Evolutionary conservation across 2,113 vertebrate genomes (phyloP), one percentile per base, ranked within the genome.

Genomic region (Colinus virginianus): DNA sequence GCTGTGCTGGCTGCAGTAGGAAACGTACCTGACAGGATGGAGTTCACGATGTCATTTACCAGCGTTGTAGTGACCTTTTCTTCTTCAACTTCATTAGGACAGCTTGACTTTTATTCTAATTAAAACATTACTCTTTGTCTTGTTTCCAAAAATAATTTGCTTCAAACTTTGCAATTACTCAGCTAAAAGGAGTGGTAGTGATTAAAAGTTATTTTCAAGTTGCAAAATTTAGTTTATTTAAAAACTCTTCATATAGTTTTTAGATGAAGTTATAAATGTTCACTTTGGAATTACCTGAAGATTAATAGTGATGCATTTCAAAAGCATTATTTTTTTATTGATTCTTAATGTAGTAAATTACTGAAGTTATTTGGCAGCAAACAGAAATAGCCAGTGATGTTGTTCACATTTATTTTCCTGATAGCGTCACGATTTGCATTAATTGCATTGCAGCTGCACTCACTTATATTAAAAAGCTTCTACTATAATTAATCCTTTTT

Each of bases 301-400:
- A 98, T 98, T 98, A 98, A 99, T 99, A 98, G 98, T 97, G 97
- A 97, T 98, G 98, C 97, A 98, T 99, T 98, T 98, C 98, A 98
- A 98, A 98, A 97, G 98, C 98, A 98, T 99, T 99, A 99, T 98
- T 98, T 99, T 98, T 99, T 98, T 99, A 99, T 99, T 98, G 99
- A 99, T 99, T 99, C 98, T 99, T 99, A 99, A 99, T 99, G 99
- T 98, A 98, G 98, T 99, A 99, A 99, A 99, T 99, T 99, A 99
- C 98, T 96, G 97, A 98, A 98, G 98, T 98, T 98, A 98, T 97
- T 99, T 99, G 99, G 99, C 99, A 99, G 98, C 98, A 97, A 98
- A 98, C 98, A 98, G 98, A 98, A 98, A 97, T 98, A 98, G 98
- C 98, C 98, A 97, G 98, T 96, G 97, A 96, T 97, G 98, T 97